Percentiles rank a stretch among this genome's conserved stretches.
phyloP scores from a whole-genome alignment of 2,797 vertebrate genomes.

The Phyllotis vaccarum region DNA sequence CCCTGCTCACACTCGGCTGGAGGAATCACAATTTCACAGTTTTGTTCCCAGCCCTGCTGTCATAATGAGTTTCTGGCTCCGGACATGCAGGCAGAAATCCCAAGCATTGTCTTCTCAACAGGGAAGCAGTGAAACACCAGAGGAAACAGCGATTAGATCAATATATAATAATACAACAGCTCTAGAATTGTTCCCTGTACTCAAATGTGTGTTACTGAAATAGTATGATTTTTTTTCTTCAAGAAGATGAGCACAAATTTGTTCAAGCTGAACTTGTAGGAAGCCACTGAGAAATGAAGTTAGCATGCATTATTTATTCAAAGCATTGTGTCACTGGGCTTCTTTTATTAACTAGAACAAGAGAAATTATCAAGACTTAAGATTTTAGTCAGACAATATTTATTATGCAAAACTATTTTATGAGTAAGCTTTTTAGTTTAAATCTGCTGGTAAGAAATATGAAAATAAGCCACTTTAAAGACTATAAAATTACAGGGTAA shows the following conservation, averaged over 20 bases:
- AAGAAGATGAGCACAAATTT: not conserved
- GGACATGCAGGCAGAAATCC: constrained; percentile 69
- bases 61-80: constrained; percentile 82
- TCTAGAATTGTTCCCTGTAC: constrained; percentile 1
- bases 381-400: constrained; percentile 57
- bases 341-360: not conserved
- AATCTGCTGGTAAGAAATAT: constrained; percentile 32
- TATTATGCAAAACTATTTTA: constrained; percentile 62
- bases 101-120: constrained; percentile 57
- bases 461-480: not conserved
- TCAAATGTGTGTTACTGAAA: constrained; percentile 1
- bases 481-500: not conserved
- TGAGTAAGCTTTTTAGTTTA: not conserved
- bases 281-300: not conserved
- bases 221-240: constrained; percentile 52
- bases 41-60: constrained; percentile 82
- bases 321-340: constrained; percentile 49
- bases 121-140: constrained; percentile 66
- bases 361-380: constrained; percentile 6
- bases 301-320: constrained; percentile 7
- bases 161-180: constrained; percentile 13
- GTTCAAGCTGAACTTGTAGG: not conserved
- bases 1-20: constrained; percentile 54
- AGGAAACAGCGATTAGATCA: constrained; percentile 65
- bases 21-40: constrained; percentile 86